Percentiles rank a stretch among this genome's conserved stretches.
Evolutionary conservation across 2,888 invertebrate genomes (phyloP).

Genomic region (Criorhina ranunculi): DNA sequence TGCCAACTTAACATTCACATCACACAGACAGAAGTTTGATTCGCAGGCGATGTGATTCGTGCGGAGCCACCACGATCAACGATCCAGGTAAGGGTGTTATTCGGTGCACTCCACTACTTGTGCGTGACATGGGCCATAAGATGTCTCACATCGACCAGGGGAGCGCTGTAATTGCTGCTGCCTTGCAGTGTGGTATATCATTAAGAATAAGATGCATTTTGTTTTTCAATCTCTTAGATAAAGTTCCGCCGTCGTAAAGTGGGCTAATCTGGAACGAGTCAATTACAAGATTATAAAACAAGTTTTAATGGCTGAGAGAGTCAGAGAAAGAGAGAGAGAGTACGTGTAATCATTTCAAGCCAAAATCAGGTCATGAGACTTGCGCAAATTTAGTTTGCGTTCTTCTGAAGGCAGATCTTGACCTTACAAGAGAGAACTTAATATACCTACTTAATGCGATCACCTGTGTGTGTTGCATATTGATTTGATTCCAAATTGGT

Average conservation of each 20-base stretch:
- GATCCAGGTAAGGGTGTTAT: slow-evolving; percentile 46
- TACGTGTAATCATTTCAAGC: slow-evolving; percentile 12
- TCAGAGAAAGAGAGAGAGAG: too few species aligned
- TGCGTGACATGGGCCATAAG: slow-evolving; percentile 58
- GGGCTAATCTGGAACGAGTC: slow-evolving; percentile 69
- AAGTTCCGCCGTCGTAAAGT: slow-evolving; percentile 57
- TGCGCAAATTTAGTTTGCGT: slow-evolving; percentile 50
- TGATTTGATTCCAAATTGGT: slow-evolving; percentile 4
- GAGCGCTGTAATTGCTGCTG: slow-evolving; percentile 53
- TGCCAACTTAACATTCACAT: slow-evolving; percentile 59
- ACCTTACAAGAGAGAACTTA: slow-evolving; percentile 21
- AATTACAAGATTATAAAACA: slow-evolving; percentile 51
- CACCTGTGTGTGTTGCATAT: slow-evolving; percentile 15
- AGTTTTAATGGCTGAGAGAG: slow-evolving; percentile 10
- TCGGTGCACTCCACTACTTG: slow-evolving; percentile 29
- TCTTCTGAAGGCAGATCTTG: slow-evolving; percentile 40
- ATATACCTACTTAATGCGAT: slow-evolving; percentile 7
- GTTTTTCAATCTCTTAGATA: slow-evolving; percentile 26
- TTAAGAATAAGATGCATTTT: slow-evolving; percentile 31
- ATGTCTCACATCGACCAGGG: slow-evolving; percentile 1
- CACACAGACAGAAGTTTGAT: slow-evolving; percentile 34
- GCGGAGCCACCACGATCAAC: slow-evolving; percentile 1
- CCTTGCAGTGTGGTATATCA: slow-evolving; percentile 18
- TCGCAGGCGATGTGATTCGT: slow-evolving; percentile 32
- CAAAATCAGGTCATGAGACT: slow-evolving; percentile 44